phyloP scores from a whole-genome alignment of 2,113 vertebrate genomes.

The Astur gentilis region DNA sequence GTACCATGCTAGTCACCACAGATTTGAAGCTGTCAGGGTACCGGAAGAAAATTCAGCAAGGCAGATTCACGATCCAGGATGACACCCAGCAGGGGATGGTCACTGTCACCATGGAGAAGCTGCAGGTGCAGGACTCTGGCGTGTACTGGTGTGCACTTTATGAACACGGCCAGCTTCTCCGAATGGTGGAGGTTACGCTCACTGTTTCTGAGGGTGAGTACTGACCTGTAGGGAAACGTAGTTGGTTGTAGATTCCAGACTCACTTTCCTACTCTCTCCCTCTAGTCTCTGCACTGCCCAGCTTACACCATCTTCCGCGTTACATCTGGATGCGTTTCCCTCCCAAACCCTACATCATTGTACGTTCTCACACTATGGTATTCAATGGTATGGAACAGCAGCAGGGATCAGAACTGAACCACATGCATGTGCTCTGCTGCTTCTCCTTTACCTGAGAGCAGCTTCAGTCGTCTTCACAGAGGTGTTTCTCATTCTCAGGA shows the following conservation, averaged over 20 bases:
- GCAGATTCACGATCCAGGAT: neutral
- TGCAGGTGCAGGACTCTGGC: slow-evolving; percentile 7
- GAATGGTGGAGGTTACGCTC: slow-evolving; percentile 10
- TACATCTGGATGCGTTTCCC: neutral
- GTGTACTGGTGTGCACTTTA: slow-evolving; percentile 50
- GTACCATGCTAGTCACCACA: fast-evolving
- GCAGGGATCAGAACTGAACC: neutral
- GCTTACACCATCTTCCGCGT: neutral
- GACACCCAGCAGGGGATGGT: neutral
- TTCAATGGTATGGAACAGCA: neutral
- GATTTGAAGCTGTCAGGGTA: fast-evolving
- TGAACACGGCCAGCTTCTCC: fast-evolving
- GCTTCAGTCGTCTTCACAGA: neutral
- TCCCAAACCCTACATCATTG: neutral
- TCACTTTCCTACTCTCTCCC: neutral
- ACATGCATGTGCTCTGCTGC: fast-evolving
- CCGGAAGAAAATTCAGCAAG: fast-evolving
- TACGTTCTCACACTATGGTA: neutral
- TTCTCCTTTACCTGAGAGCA: neutral
- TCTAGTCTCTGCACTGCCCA: neutral
- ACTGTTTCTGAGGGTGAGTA: neutral
- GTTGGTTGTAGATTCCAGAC: fast-evolving
- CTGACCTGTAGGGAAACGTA: fast-evolving
- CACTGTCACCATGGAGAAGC: neutral
- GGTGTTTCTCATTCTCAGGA: neutral